Percentiles rank a stretch among this genome's conserved stretches.
Evolutionary conservation across 2,888 invertebrate species (phyloP).

Genomic region (Nomada fabriciana): DNA sequence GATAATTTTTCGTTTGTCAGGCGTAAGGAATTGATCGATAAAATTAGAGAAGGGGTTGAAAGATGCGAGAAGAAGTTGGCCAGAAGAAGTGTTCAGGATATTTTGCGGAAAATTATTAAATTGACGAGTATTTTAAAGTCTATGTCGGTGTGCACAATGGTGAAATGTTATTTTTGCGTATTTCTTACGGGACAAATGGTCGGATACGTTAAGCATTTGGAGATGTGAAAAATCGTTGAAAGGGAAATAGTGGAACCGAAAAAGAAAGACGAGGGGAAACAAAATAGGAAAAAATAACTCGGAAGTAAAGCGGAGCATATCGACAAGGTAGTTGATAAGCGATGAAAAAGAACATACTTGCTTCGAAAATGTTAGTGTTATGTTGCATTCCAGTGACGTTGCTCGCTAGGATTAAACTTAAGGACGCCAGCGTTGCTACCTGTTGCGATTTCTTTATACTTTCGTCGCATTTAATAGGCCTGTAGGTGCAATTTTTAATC

Average conservation of each 20-base stretch:
- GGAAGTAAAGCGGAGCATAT: not conserved
- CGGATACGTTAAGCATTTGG: not conserved
- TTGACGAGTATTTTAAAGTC: too few species aligned
- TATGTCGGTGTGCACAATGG: too few species aligned
- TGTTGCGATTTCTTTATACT: conserved; percentile 73
- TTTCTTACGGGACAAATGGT: too few species aligned
- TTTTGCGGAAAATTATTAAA: too few species aligned
- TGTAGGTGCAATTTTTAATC: conserved; percentile 66
- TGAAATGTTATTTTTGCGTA: too few species aligned
- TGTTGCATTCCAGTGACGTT: conserved; percentile 57
- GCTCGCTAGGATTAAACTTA: conserved; percentile 82
- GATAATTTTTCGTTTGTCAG: not conserved
- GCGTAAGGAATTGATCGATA: too few species aligned
- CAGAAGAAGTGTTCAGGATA: too few species aligned
- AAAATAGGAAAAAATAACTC: not conserved
- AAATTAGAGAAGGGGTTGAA: not conserved
- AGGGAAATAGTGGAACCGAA: too few species aligned
- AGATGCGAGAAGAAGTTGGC: too few species aligned
- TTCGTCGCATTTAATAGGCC: conserved; percentile 79
- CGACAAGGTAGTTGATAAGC: not conserved
- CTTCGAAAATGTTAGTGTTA: conserved; percentile 21
- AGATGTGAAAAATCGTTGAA: too few species aligned
- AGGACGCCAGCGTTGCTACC: conserved; percentile 82
- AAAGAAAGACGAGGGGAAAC: too few species aligned
- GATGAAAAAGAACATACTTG: conserved; percentile 42